Evolutionary conservation across 2,113 vertebrate species (phyloP), one percentile per base, ranked within the genome.

Genomic region (Edolisoma coerulescens): DNA sequence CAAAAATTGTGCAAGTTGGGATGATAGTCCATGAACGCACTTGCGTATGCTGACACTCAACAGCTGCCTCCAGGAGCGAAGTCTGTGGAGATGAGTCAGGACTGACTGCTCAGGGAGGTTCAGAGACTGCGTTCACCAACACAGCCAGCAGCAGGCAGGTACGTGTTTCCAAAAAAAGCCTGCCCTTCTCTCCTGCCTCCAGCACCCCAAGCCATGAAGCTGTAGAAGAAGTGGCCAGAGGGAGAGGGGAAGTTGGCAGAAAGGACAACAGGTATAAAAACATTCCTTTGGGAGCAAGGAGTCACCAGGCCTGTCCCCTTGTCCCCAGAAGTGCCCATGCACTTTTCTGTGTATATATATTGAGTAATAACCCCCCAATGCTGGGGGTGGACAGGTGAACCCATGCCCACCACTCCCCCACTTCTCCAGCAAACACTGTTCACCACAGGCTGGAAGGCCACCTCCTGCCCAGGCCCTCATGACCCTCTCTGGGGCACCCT

Each of bases 331-430:
- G 57, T 6, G 13, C 18, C 33, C 21, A 17, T 10, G 22, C 16
- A 35, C 37, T 87, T 69, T 67, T 20, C 11, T 70, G 14, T 47
- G 3, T 3, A 16, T 8, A 26, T 17, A n/a, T 22, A 65, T 7
- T 35, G 21, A 85, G 6, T 32, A 67, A 76, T 13, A 21, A 52
- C 8, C 39, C 22, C 4, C 13, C 18, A 30, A 21, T 52, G 33
- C 47, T 59, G 14, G 10, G 26, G 16, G 5, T n/a, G 23, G 28
- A 73, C 30, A 52, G 14, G 10, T 5, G 2, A 71, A 71, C 11
- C 22, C 59, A 37, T 0, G 1, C 60, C 8, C 3, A 5, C 11
- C 6, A 2, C 15, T 49, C 53, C 13, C 16, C 37, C 7, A 2
- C 32, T 32, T 57, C 26, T 24, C 50, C 7, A 4, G 60, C 16